Percentiles rank a stretch among this genome's conserved stretches.
Conservation (phyloP, 1,140 invertebrate species). For the Drosophila arizonae region DNA sequence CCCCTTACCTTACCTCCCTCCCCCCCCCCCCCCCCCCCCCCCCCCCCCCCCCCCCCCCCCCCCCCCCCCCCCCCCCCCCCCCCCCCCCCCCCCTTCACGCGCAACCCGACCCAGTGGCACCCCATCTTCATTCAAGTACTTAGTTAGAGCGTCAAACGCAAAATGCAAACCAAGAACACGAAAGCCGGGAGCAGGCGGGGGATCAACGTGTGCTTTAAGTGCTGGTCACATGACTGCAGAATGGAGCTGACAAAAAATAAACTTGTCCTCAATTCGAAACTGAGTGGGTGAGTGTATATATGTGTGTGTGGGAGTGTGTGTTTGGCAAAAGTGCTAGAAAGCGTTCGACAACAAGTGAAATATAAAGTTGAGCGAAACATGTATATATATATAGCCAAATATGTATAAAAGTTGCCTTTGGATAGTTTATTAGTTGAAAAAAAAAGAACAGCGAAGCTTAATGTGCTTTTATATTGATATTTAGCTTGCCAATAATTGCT, state of each 20-base stretch:
- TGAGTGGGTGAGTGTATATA: neutral
- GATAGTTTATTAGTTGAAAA: conserved; percentile 13
- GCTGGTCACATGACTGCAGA: conserved; percentile 48
- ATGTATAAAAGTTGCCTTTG: too few species aligned
- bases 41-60: too few species aligned
- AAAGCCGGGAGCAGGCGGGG: too few species aligned
- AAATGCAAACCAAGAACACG: conserved; percentile 29
- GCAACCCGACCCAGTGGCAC: neutral
- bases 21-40: too few species aligned
- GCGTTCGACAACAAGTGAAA: conserved; percentile 16
- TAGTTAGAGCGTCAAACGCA: conserved; percentile 53
- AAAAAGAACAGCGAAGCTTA: conserved; percentile 2
- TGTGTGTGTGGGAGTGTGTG: conserved; percentile 15
- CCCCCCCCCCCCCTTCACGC: too few species aligned
- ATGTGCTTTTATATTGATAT: conserved; percentile 4
- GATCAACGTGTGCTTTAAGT: conserved; percentile 42
- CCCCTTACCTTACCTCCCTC: too few species aligned
- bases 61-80: too few species aligned
- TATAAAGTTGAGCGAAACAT: conserved; percentile 6
- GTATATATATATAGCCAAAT: neutral
- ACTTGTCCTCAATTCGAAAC: conserved; percentile 44
- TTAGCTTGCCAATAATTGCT: neutral
- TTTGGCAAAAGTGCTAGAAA: conserved; percentile 28
- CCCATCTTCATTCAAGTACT: conserved; percentile 40
- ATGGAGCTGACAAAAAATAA: conserved; percentile 47